Evolutionary conservation across 2,888 invertebrate genomes (phyloP).

Genomic region (Orthonychiurus folsomi): DNA sequence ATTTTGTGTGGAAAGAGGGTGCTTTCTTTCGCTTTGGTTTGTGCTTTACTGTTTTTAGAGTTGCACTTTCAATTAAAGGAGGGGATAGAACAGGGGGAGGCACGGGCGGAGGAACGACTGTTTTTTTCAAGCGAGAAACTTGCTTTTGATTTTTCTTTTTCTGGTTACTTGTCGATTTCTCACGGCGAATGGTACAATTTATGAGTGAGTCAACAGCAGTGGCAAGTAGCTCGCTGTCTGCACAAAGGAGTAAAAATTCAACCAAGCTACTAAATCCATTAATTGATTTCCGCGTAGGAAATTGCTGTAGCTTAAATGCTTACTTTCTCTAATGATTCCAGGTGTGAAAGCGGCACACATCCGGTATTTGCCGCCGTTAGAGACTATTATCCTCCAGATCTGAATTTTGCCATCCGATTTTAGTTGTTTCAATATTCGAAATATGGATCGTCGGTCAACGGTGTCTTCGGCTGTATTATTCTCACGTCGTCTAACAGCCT

Average conservation of each 20-base stretch:
- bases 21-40: neutral
- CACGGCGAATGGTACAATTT: neutral
- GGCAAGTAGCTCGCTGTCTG: neutral
- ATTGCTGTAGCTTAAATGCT: neutral
- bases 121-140: neutral
- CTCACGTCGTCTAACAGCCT: too few relatives aligned
- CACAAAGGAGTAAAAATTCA: too few relatives aligned
- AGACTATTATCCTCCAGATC: conserved; percentile 2
- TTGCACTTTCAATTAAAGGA: neutral
- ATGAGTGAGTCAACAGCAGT: neutral
- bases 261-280: too few relatives aligned
- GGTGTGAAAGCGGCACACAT: conserved; percentile 4
- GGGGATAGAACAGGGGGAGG: too few relatives aligned
- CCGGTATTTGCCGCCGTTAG: neutral
- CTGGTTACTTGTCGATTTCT: neutral
- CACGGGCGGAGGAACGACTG: neutral
- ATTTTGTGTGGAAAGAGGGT: too few relatives aligned
- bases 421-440: conserved; percentile 7
- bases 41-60: neutral
- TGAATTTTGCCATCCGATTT: conserved; percentile 1
- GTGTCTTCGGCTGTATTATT: too few relatives aligned
- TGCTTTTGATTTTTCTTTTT: neutral
- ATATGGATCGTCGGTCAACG: conserved; percentile 4
- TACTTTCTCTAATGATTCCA: neutral
- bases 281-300: too few relatives aligned